phyloP scores from a whole-genome alignment of 2,113 vertebrate genomes.

The Stegastes partitus region DNA sequence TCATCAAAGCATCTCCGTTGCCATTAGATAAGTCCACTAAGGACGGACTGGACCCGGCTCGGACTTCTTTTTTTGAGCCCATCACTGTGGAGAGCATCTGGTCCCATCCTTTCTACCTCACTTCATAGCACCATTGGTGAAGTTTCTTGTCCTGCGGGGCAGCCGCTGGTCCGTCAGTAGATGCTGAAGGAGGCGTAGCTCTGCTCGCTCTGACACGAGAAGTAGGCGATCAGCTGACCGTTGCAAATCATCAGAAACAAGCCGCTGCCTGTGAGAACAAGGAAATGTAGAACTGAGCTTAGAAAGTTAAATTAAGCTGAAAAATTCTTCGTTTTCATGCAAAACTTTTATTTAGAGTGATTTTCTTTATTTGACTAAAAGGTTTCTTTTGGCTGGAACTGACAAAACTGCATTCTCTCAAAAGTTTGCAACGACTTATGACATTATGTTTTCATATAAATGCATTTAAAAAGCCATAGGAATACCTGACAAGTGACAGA shows the following conservation, averaged over 20 bases:
- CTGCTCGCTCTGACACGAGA: conserved; percentile 78
- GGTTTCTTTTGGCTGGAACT: too few relatives aligned
- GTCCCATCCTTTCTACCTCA: conserved; percentile 32
- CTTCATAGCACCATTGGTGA: conserved; percentile 7
- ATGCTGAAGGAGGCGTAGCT: conserved; percentile 71
- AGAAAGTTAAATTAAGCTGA: not conserved
- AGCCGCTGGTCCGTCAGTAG: conserved; percentile 59
- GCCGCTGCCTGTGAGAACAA: conserved; percentile 74
- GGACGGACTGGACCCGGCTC: conserved; percentile 31
- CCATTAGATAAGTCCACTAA: too few relatives aligned
- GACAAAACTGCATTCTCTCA: too few relatives aligned
- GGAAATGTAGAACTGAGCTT: not conserved
- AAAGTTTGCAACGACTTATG: too few relatives aligned
- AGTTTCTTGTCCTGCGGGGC: not conserved
- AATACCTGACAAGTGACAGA: too few relatives aligned
- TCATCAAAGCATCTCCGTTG: conserved; percentile 27
- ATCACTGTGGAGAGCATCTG: conserved; percentile 30
- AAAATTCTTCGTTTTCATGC: too few relatives aligned
- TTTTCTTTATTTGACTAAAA: too few relatives aligned
- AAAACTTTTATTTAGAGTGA: too few relatives aligned
- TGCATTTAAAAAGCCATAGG: too few relatives aligned
- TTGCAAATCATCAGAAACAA: conserved; percentile 86
- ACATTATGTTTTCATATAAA: too few relatives aligned
- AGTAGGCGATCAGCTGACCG: conserved; percentile 85
- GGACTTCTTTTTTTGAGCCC: conserved; percentile 29